These are phyloP conservation scores for Lagenorhynchus albirostris DNA, from an alignment of 2,113 vertebrate species.

Conservation along the genomic window DNA sequence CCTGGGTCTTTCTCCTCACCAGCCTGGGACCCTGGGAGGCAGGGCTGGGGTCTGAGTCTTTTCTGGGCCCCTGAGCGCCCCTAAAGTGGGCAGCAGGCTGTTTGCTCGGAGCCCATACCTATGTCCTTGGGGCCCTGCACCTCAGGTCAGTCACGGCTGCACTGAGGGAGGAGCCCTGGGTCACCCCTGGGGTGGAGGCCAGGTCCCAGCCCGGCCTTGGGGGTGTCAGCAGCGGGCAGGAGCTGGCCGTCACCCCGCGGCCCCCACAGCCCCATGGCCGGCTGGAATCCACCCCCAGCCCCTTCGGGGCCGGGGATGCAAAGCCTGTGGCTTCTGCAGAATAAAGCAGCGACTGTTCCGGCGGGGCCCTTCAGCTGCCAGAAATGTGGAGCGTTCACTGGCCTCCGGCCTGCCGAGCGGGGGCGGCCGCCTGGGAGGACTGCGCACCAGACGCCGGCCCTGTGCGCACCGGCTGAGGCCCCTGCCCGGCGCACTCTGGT, in stretches of 20 bases:
- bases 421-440: slow-evolving; percentile 13
- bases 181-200: not conserved
- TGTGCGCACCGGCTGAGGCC: not conserved
- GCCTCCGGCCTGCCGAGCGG: not conserved
- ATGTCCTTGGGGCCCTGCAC: not conserved
- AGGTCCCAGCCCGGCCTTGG: not conserved
- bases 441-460: not conserved
- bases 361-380: slow-evolving; percentile 43
- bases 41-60: not conserved
- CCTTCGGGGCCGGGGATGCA: not conserved
- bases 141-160: no score
- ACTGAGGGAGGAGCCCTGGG: not conserved
- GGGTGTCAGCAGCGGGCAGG: not conserved
- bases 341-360: slow-evolving; percentile 54
- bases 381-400: slow-evolving; percentile 55
- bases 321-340: slow-evolving; percentile 37
- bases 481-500: not conserved
- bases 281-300: not conserved
- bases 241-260: not conserved
- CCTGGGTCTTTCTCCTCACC: not conserved
- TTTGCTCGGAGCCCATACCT: not conserved
- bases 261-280: not conserved
- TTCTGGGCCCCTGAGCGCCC: not conserved
- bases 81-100: not conserved
- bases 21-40: not conserved